A percentile compares a stretch with the other conserved stretches of the same genome.
These are phyloP conservation scores for Tinea pellionella DNA, from an alignment of 2,888 invertebrate species.

Conservation along the genomic window DNA sequence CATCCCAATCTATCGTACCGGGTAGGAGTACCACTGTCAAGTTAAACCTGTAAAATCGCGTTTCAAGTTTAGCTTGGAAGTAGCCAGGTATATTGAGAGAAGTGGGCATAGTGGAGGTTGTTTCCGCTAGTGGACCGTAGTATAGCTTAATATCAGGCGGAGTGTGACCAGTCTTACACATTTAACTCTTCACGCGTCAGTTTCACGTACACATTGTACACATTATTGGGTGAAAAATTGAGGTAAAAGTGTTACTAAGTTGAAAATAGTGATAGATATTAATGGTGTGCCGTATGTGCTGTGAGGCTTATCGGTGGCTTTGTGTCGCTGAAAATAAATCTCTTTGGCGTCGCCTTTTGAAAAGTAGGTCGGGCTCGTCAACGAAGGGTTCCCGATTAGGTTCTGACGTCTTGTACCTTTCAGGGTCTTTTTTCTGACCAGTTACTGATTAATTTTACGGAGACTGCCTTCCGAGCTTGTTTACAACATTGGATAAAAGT, in stretches of 20 bases:
- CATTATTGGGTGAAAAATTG: no score
- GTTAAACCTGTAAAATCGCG: no score
- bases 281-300: constrained; percentile 34
- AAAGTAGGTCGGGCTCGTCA: constrained; percentile 13
- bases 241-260: background rate
- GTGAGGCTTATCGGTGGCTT: constrained; percentile 41
- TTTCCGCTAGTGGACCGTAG: no score
- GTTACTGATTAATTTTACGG: background rate
- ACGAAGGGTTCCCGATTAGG: background rate
- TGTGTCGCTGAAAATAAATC: constrained; percentile 35
- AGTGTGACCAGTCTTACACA: no score
- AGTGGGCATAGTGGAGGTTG: no score
- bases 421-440: background rate
- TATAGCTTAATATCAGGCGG: no score
- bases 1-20: no score
- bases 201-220: no score
- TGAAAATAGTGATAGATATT: constrained; percentile 45
- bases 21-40: no score
- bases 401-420: background rate
- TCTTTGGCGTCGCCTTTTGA: constrained; percentile 17
- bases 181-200: no score
- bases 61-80: no score
- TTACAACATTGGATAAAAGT: background rate
- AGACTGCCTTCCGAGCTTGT: background rate
- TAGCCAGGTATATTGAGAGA: no score